These are phyloP conservation scores for Leptoteleia sp. DNA, from an alignment of 1,140 invertebrate genomes.

Conservation along the genomic window DNA sequence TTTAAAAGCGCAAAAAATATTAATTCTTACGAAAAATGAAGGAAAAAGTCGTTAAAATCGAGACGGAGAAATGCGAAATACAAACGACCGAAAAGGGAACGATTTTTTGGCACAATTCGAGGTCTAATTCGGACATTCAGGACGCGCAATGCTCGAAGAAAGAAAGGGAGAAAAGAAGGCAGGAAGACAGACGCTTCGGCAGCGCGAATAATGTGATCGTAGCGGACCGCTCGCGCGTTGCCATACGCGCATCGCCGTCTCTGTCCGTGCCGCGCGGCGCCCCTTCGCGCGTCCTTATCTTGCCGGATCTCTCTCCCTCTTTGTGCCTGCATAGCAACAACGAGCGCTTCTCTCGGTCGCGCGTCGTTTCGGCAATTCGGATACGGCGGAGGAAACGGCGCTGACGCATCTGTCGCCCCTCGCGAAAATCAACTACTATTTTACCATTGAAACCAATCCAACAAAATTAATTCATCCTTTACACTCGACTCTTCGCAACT, in stretches of 20 bases:
- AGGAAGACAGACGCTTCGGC: constrained; percentile 26
- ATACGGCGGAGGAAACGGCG: constrained; percentile 12
- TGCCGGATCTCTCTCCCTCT: constrained; percentile 45
- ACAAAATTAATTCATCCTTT: too few species aligned
- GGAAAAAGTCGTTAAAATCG: too few species aligned
- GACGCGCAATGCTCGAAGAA: constrained; percentile 16
- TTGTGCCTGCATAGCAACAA: constrained; percentile 53
- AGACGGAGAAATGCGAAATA: too few species aligned
- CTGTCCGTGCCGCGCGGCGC: neutral
- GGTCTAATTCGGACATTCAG: neutral
- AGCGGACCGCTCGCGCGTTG: constrained; percentile 32
- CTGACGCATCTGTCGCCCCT: constrained; percentile 25
- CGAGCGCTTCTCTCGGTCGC: constrained; percentile 49
- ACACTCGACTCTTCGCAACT: too few species aligned
- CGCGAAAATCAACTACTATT: constrained; percentile 21
- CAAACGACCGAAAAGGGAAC: too few species aligned
- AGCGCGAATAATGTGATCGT: constrained; percentile 43
- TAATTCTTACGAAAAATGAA: too few species aligned
- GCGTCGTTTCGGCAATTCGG: constrained; percentile 41
- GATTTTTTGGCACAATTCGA: too few species aligned
- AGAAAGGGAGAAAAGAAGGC: constrained; percentile 13
- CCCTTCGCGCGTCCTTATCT: neutral
- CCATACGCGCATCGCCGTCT: constrained; percentile 27
- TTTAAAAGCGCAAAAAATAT: too few species aligned
- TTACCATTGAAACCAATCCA: neutral